A percentile compares a stretch with the other conserved stretches of the same genome.
phyloP scores from a whole-genome alignment of 2,113 vertebrate genomes.

The Tachysurus fulvidraco region DNA sequence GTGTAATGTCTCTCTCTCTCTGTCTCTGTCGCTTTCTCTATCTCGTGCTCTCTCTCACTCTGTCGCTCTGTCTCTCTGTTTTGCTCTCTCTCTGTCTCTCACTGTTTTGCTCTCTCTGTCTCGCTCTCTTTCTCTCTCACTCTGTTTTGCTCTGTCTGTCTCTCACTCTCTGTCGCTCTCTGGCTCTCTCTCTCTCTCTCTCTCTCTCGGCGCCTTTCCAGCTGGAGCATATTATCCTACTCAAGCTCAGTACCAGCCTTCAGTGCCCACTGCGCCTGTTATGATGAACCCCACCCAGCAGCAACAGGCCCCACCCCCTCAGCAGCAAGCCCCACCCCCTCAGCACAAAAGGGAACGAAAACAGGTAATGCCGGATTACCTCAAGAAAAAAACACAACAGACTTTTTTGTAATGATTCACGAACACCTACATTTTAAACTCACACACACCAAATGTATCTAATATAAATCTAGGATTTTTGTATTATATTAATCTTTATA shows the following conservation, averaged over 20 bases:
- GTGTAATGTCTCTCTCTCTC: not conserved
- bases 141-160: too few relatives aligned
- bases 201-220: slow-evolving; percentile 56
- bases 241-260: slow-evolving; percentile 83
- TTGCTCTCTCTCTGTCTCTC: too few relatives aligned
- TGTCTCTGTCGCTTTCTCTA: too few relatives aligned
- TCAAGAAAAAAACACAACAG: too few relatives aligned
- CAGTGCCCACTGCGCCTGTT: slow-evolving; percentile 82
- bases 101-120: too few relatives aligned
- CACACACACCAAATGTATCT: too few relatives aligned
- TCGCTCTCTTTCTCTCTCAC: too few relatives aligned
- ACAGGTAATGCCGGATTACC: slow-evolving; percentile 82
- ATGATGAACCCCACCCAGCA: slow-evolving; percentile 84
- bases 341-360: slow-evolving; percentile 87
- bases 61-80: not conserved
- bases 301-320: slow-evolving; percentile 70
- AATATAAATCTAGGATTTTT: too few relatives aligned
- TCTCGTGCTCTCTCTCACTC: not conserved
- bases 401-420: too few relatives aligned
- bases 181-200: not conserved
- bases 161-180: too few relatives aligned
- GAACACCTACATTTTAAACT: too few relatives aligned
- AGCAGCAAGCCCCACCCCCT: slow-evolving; percentile 68
- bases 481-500: too few relatives aligned
- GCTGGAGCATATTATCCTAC: slow-evolving; percentile 92